Conservation (phyloP, 2,797 vertebrate species). For the Siniperca obscura region DNA sequence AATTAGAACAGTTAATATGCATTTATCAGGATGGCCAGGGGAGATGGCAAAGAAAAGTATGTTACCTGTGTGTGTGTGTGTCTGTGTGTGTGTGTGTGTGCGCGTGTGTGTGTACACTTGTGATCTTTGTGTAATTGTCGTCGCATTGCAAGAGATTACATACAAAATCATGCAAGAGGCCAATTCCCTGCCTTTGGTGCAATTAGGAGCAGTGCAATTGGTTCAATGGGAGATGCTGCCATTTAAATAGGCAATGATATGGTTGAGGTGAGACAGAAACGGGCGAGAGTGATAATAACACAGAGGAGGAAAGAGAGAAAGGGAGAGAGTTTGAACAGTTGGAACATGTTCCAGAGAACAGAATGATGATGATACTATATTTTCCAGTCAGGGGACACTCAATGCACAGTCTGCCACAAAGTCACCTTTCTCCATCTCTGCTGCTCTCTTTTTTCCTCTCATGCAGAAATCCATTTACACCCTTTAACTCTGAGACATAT, state of each 20-base stretch:
- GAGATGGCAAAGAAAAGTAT: conserved; percentile 77
- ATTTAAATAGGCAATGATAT: conserved; percentile 66
- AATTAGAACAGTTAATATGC: conserved; percentile 89
- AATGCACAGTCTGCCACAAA: conserved; percentile 59
- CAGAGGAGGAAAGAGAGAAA: conserved; percentile 13
- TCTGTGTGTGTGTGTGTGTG: conserved; percentile 18
- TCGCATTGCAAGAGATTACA: conserved; percentile 75
- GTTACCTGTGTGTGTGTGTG: conserved; percentile 33
- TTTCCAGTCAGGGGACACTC: conserved; percentile 71
- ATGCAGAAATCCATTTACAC: conserved; percentile 69
- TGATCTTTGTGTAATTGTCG: conserved; percentile 61
- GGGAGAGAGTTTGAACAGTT: conserved; percentile 23
- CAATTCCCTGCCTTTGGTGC: conserved; percentile 66
- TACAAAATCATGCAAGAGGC: conserved; percentile 73
- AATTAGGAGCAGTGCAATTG: conserved; percentile 80
- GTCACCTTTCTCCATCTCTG: conserved; percentile 68
- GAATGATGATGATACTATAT: conserved; percentile 77
- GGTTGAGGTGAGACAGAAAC: conserved; percentile 58
- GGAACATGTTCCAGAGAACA: conserved; percentile 65
- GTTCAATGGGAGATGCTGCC: conserved; percentile 63
- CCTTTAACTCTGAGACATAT: conserved; percentile 66
- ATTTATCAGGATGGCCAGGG: conserved; percentile 86
- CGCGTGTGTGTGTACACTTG: neutral
- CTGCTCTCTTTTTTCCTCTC: conserved; percentile 45
- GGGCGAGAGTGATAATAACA: conserved; percentile 43